Evolutionary conservation across 1,140 invertebrate species (phyloP).

Genomic region (Hylaeus anthracinus): DNA sequence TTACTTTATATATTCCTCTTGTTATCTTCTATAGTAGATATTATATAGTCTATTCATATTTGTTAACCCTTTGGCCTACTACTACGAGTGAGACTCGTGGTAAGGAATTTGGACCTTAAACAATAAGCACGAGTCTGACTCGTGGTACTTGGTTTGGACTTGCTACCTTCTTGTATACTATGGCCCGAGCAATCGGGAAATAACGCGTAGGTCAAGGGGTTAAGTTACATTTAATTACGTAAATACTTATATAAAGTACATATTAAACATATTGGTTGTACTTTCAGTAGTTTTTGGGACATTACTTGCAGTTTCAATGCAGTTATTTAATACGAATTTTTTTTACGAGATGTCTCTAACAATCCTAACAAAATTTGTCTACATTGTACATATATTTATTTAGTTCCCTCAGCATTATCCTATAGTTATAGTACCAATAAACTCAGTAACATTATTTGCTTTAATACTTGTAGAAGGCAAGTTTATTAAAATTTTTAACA

Average conservation of each 20-base stretch:
- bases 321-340: conserved; percentile 8
- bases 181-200: no score
- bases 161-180: no score
- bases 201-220: no score
- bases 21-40: conserved; percentile 5
- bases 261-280: conserved; percentile 15
- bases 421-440: background rate
- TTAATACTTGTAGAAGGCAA: conserved; percentile 7
- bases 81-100: no score
- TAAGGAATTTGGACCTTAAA: no score
- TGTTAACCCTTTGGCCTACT: background rate
- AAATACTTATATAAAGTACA: no score
- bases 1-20: conserved; percentile 18
- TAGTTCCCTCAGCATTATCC: conserved; percentile 11
- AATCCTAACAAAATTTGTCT: conserved; percentile 1
- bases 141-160: no score
- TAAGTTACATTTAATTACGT: background rate
- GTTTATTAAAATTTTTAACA: conserved; percentile 10
- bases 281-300: conserved; percentile 46
- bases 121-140: no score
- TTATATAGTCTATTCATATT: conserved; percentile 13
- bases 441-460: background rate
- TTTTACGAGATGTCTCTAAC: conserved; percentile 12
- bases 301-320: conserved; percentile 58
- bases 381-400: background rate